A percentile compares a stretch with the other conserved stretches of the same genome.
Conservation (phyloP, 1,140 invertebrate species). For the Heliconius nattereri region DNA sequence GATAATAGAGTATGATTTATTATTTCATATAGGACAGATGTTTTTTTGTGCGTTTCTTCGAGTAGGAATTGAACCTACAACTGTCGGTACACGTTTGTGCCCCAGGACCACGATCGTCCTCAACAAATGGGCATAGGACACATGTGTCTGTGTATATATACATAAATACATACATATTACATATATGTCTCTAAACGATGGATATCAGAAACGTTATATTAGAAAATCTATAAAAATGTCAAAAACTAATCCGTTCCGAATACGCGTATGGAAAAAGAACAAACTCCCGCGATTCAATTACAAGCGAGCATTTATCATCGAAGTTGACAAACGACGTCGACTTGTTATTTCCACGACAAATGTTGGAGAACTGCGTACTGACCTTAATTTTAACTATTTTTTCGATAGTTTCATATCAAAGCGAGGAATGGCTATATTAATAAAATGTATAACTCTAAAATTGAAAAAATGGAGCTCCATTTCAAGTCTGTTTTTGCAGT, state of each 20-base stretch:
- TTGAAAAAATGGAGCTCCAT: not conserved
- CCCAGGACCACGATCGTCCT: too few relatives aligned
- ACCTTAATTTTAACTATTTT: conserved; percentile 50
- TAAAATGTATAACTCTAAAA: not conserved
- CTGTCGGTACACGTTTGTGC: too few relatives aligned
- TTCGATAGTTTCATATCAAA: conserved; percentile 26
- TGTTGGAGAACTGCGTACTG: conserved; percentile 59
- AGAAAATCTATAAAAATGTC: conserved; percentile 40
- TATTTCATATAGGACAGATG: too few relatives aligned
- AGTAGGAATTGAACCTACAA: too few relatives aligned
- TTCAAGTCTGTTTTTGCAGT: not conserved
- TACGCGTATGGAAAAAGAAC: conserved; percentile 50
- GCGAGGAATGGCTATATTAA: not conserved
- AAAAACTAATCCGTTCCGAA: conserved; percentile 45
- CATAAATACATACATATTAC: not conserved
- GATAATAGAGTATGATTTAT: too few relatives aligned
- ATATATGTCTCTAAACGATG: not conserved
- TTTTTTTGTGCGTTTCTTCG: too few relatives aligned
- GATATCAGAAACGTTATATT: conserved; percentile 19
- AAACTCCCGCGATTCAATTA: conserved; percentile 62
- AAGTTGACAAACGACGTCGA: conserved; percentile 59
- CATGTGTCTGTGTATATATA: too few relatives aligned
- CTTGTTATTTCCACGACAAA: conserved; percentile 61
- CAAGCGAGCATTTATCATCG: conserved; percentile 61
- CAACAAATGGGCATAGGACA: too few relatives aligned